These are phyloP conservation scores for Globicephala melas DNA, from an alignment of 2,113 vertebrate species.

Conservation along the genomic window DNA sequence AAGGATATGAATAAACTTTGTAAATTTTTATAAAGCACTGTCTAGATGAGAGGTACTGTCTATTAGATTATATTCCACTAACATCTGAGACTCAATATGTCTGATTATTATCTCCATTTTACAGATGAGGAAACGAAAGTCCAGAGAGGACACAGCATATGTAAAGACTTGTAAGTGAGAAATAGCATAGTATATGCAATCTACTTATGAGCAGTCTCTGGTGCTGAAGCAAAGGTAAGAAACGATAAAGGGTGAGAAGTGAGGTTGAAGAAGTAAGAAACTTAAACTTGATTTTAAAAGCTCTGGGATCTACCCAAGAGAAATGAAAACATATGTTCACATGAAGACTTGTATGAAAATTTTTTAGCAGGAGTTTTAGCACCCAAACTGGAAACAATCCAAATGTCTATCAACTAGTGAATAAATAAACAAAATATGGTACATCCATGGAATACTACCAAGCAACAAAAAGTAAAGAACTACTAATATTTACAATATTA, in stretches of 20 bases:
- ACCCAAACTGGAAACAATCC: background rate
- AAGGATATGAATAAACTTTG: background rate
- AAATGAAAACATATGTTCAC: background rate
- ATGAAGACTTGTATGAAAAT: background rate
- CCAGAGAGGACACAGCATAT: background rate
- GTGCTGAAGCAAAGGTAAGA: background rate
- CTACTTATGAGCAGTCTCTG: background rate
- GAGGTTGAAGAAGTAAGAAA: background rate
- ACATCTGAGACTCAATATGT: background rate
- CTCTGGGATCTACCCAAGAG: background rate
- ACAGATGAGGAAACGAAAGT: background rate
- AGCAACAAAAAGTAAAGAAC: background rate
- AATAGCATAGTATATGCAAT: background rate
- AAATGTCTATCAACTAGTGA: background rate
- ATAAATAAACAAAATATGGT: slow-evolving; percentile 2
- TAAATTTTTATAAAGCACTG: background rate
- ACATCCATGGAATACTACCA: background rate
- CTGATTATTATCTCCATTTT: background rate
- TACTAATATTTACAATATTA: background rate
- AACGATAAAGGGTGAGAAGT: background rate
- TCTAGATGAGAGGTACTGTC: background rate
- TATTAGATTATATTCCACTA: background rate
- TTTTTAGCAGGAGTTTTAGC: background rate
- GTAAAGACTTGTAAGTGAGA: background rate
- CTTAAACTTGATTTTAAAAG: slow-evolving; percentile 1